These are phyloP conservation scores for Enteromius argenteus DNA, from an alignment of 2,797 vertebrate species.

Conservation along the genomic window DNA sequence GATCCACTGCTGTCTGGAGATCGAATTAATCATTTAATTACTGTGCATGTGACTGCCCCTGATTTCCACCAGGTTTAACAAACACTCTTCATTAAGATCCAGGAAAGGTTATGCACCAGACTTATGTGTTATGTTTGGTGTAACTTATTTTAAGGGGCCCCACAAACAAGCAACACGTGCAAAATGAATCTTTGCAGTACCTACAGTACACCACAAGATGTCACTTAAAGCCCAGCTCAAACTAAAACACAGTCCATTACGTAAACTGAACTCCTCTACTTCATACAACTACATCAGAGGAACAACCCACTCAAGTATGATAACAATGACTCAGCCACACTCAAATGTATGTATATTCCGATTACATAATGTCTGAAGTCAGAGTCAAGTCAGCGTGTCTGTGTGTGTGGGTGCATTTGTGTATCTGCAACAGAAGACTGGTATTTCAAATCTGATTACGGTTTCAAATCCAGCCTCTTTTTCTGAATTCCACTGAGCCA, in stretches of 20 bases:
- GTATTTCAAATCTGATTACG: conserved; percentile 28
- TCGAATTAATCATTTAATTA: background rate
- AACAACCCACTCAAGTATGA: conserved; percentile 3
- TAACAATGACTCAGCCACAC: conserved; percentile 13
- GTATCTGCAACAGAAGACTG: background rate
- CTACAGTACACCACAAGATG: conserved; percentile 27
- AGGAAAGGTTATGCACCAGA: background rate
- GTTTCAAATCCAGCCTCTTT: conserved; percentile 17
- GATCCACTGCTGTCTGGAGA: background rate
- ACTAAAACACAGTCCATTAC: background rate
- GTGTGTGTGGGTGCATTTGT: background rate
- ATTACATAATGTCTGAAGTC: conserved; percentile 22
- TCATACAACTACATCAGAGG: background rate
- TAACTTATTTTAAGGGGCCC: background rate
- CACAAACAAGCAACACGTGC: background rate
- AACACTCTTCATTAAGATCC: background rate
- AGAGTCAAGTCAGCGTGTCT: background rate
- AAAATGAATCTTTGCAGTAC: background rate
- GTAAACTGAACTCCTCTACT: background rate
- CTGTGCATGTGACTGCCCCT: background rate
- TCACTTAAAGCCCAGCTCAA: conserved; percentile 10
- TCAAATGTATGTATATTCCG: background rate
- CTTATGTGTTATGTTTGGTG: background rate
- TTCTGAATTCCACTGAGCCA: conserved; percentile 17
- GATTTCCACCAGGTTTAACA: background rate